phyloP scores from a whole-genome alignment of 1,140 invertebrate genomes.

The Whitmania pigra region DNA sequence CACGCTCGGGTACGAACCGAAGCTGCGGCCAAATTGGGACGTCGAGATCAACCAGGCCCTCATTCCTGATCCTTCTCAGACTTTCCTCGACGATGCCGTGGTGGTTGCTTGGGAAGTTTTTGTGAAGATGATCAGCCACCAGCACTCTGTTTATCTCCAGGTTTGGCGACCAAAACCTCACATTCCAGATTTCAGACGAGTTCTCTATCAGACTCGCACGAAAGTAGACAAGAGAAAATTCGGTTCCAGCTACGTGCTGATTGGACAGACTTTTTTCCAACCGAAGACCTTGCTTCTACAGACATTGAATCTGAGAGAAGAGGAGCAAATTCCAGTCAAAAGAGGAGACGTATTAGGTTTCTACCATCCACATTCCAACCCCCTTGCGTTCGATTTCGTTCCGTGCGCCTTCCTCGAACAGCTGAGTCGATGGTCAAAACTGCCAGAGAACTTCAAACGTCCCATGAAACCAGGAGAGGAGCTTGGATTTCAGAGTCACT shows the following conservation, averaged over 20 bases:
- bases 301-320: neutral
- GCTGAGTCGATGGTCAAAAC: neutral
- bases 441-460: conserved; percentile 5
- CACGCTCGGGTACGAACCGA: conserved; percentile 19
- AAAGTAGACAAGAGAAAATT: neutral
- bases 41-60: neutral
- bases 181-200: neutral
- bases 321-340: conserved; percentile 12
- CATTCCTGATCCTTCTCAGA: conserved; percentile 24
- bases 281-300: conserved; percentile 20
- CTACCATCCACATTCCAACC: conserved; percentile 22
- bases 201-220: neutral
- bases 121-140: conserved; percentile 21
- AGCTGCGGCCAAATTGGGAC: conserved; percentile 19
- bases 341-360: conserved; percentile 22
- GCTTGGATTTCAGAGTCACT: neutral
- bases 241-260: conserved; percentile 16
- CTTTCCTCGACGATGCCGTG: conserved; percentile 11
- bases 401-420: conserved; percentile 22
- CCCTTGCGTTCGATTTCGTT: conserved; percentile 20
- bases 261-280: conserved; percentile 23
- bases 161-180: conserved; percentile 1
- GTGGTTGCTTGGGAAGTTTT: conserved; percentile 22
- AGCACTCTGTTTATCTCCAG: conserved; percentile 17
- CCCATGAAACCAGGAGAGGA: neutral